phyloP scores from a whole-genome alignment of 2,113 vertebrate species.

The Aix galericulata region DNA sequence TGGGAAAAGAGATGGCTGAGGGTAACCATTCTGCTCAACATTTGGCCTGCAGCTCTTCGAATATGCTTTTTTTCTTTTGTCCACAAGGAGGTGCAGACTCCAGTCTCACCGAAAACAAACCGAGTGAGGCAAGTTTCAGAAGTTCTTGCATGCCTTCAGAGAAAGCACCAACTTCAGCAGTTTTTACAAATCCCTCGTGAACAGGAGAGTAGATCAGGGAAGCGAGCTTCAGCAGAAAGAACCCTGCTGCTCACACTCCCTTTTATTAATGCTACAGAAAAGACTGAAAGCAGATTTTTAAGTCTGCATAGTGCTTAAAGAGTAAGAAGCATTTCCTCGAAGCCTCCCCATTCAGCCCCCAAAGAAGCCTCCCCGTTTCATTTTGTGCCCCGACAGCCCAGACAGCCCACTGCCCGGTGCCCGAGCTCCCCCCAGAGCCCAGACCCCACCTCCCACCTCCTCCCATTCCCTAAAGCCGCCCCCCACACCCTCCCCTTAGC shows the following conservation, averaged over 20 bases:
- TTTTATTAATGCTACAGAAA: not conserved
- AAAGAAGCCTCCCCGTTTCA: accelerated
- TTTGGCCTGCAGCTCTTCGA: not conserved
- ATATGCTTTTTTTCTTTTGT: not conserved
- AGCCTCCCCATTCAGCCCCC: not conserved
- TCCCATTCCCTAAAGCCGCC: no score
- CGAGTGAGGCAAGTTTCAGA: not conserved
- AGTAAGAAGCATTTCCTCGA: accelerated
- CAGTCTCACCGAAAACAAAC: not conserved
- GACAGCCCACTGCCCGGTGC: no score
- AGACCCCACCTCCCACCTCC: accelerated
- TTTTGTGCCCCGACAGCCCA: no score
- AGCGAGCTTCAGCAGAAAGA: not conserved
- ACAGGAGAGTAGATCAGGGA: accelerated
- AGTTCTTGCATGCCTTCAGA: not conserved
- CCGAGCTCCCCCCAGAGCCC: not conserved
- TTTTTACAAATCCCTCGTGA: not conserved
- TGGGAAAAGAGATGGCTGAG: no score
- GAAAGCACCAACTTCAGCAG: accelerated
- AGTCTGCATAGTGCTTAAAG: accelerated
- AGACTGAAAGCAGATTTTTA: not conserved
- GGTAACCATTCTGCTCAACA: accelerated
- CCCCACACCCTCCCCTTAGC: no score
- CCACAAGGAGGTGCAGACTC: not conserved
- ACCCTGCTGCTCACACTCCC: not conserved